These are phyloP conservation scores for Myotis brandtii DNA, from an alignment of 2,113 vertebrate genomes.

Conservation along the genomic window DNA sequence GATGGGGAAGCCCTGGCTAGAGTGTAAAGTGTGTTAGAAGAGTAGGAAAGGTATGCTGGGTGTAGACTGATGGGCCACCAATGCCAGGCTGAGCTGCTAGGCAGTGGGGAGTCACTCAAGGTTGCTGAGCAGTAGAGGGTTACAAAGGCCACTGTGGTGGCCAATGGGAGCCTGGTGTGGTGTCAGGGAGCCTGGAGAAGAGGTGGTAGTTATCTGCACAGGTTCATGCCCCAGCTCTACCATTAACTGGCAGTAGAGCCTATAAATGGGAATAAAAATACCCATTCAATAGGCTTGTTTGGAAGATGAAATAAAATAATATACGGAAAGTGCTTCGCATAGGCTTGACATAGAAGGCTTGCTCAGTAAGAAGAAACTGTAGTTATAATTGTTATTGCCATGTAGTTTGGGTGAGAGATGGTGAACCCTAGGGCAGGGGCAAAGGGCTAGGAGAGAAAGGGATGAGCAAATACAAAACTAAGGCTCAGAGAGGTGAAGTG, in stretches of 20 bases:
- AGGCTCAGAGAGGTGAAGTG: neutral
- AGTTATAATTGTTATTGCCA: neutral
- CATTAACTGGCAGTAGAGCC: neutral
- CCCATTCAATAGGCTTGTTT: neutral
- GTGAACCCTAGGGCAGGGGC: neutral
- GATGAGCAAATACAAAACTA: neutral
- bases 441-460: neutral
- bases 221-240: neutral
- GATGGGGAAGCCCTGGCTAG: neutral
- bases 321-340: neutral
- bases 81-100: neutral
- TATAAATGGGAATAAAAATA: conserved; percentile 20
- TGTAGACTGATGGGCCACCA: neutral
- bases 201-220: neutral
- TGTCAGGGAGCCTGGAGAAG: neutral
- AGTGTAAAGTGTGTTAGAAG: neutral
- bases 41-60: neutral
- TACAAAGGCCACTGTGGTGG: neutral
- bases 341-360: neutral
- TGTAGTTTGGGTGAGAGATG: neutral
- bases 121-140: neutral
- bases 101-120: neutral
- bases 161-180: neutral
- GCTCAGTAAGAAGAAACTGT: neutral
- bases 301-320: neutral